These are phyloP conservation scores for Amblyopsis hoosieri DNA, from an alignment of 2,797 vertebrate genomes.

Conservation along the genomic window DNA sequence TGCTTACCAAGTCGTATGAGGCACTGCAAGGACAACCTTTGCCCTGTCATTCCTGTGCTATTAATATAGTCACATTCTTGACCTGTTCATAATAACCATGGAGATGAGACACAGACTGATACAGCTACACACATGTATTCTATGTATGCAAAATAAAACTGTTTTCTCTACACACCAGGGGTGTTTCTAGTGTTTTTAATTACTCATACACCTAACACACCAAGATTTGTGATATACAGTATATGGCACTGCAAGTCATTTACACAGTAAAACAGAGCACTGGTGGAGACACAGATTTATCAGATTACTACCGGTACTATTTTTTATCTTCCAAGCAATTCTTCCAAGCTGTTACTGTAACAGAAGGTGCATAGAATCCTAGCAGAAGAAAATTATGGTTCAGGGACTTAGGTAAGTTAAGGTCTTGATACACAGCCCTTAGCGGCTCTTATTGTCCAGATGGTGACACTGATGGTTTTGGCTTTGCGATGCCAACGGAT, in stretches of 20 bases:
- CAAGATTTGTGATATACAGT: too few relatives aligned
- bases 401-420: slow-evolving; percentile 39
- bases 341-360: slow-evolving; percentile 53
- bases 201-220: neutral
- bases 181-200: slow-evolving; percentile 20
- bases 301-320: too few relatives aligned
- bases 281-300: too few relatives aligned
- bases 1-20: slow-evolving; percentile 27
- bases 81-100: slow-evolving; percentile 43
- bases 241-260: too few relatives aligned
- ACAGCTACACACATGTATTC: neutral
- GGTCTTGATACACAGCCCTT: slow-evolving; percentile 46
- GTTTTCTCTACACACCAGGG: too few relatives aligned
- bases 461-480: slow-evolving; percentile 55
- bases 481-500: slow-evolving; percentile 53
- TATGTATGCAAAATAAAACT: too few relatives aligned
- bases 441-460: slow-evolving; percentile 50
- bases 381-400: too few relatives aligned
- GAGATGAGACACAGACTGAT: neutral
- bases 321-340: slow-evolving; percentile 46
- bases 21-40: slow-evolving; percentile 47
- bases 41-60: slow-evolving; percentile 51
- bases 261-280: too few relatives aligned
- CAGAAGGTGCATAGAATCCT: slow-evolving; percentile 51
- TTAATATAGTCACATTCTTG: slow-evolving; percentile 62